Conservation (phyloP, 2,113 vertebrate genomes). For the Pelecanoides urinatrix region DNA sequence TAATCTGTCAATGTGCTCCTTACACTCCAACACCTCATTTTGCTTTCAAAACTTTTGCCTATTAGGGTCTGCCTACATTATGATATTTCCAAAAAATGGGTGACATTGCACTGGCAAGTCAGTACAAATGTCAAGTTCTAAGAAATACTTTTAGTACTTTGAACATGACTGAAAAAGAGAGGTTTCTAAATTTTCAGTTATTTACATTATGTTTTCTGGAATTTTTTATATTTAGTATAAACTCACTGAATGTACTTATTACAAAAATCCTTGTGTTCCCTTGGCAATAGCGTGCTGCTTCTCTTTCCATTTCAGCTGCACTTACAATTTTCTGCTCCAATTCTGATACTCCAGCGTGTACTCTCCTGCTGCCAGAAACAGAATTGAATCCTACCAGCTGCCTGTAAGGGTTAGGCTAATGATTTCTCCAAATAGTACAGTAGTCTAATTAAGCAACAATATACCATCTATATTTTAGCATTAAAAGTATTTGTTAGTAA, state of each 20-base stretch:
- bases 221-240: constrained; percentile 23
- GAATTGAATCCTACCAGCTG: constrained; percentile 50
- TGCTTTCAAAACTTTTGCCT: background rate
- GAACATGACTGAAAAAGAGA: background rate
- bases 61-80: background rate
- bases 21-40: background rate
- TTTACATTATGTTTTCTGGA: background rate
- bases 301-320: constrained; percentile 51
- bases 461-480: background rate
- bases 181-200: background rate
- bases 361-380: constrained; percentile 52
- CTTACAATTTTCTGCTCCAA: constrained; percentile 65
- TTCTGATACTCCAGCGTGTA: constrained; percentile 55
- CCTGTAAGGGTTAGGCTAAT: background rate
- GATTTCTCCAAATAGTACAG: background rate
- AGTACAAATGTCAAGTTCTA: background rate
- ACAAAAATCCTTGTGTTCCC: constrained; percentile 41
- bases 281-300: constrained; percentile 36
- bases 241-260: constrained; percentile 5
- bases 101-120: background rate
- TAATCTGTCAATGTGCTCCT: background rate
- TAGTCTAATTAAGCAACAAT: background rate
- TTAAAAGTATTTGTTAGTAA: background rate
- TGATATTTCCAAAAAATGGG: background rate
- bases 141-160: background rate